A percentile compares a stretch with the other conserved stretches of the same genome.
phyloP scores from a whole-genome alignment of 2,113 vertebrate genomes.

The Circaetus gallicus region DNA sequence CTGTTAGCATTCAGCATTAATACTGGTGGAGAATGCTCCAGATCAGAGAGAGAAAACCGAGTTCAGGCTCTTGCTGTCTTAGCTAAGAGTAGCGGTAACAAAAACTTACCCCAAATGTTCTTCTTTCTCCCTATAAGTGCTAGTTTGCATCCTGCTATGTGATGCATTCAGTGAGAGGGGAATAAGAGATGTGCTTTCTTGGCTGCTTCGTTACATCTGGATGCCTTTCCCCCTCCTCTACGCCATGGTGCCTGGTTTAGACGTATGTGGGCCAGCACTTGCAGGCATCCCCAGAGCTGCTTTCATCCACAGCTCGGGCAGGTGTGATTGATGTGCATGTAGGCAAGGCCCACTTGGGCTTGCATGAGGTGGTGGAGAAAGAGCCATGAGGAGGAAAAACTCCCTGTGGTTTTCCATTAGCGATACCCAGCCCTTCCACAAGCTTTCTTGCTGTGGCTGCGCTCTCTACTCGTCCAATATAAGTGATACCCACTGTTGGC shows the following conservation, averaged over 20 bases:
- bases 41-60: neutral
- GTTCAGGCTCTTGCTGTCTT: neutral
- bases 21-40: neutral
- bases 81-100: accelerated
- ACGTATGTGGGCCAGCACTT: accelerated
- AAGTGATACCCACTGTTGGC: neutral
- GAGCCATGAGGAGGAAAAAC: neutral
- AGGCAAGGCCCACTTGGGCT: neutral
- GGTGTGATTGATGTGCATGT: neutral
- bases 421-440: neutral
- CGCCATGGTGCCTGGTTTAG: accelerated
- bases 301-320: accelerated
- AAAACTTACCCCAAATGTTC: neutral
- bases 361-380: neutral
- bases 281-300: neutral
- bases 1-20: neutral
- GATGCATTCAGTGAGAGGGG: neutral
- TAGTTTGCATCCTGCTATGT: accelerated
- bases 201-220: neutral
- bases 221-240: neutral
- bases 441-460: neutral
- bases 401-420: neutral
- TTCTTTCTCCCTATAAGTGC: accelerated
- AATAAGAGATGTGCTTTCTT: neutral
- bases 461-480: neutral